Evolutionary conservation across 2,113 vertebrate species (phyloP).

Genomic region (Oryzias curvinotus): DNA sequence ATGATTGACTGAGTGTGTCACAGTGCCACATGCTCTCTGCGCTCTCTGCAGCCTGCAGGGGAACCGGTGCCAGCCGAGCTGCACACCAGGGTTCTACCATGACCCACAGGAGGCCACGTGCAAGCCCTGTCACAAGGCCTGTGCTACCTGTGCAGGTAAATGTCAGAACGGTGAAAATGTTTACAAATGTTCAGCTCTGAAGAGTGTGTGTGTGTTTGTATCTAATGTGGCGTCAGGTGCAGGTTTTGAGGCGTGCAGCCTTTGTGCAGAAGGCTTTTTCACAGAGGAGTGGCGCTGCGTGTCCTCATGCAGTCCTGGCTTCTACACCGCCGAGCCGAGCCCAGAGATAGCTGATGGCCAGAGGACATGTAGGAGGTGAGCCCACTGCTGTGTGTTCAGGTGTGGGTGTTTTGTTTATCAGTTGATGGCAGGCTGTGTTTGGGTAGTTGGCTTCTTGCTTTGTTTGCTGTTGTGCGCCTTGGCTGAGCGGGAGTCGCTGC

Average conservation of each 20-base stretch:
- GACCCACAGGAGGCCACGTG: conserved; percentile 79
- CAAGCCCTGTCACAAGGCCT: conserved; percentile 85
- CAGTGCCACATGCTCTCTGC: conserved; percentile 49
- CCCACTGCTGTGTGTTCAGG: conserved; percentile 63
- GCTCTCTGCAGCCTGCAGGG: conserved; percentile 83
- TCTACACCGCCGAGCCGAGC: conserved; percentile 80
- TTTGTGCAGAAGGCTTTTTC: conserved; percentile 85
- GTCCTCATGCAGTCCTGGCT: conserved; percentile 83
- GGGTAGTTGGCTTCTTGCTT: conserved; percentile 43
- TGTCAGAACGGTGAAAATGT: not conserved
- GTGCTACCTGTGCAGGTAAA: conserved; percentile 91
- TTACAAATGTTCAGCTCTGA: not conserved
- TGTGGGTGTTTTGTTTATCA: conserved; percentile 72
- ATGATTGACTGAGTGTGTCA: conserved; percentile 54
- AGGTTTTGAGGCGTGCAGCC: conserved; percentile 84
- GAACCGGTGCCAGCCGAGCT: conserved; percentile 82
- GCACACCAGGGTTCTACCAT: conserved; percentile 83
- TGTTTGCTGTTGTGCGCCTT: conserved; percentile 23
- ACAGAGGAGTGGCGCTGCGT: conserved; percentile 94
- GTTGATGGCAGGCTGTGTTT: conserved; percentile 57
- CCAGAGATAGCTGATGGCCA: conserved; percentile 76
- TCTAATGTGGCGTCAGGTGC: conserved; percentile 73
- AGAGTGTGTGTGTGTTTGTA: conserved; percentile 8
- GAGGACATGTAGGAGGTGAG: conserved; percentile 87
- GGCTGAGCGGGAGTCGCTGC: conserved; percentile 9